Percentiles rank a stretch among this genome's conserved stretches.
Conservation (phyloP, 2,797 vertebrate species). For the Ispidina lecontei region DNA sequence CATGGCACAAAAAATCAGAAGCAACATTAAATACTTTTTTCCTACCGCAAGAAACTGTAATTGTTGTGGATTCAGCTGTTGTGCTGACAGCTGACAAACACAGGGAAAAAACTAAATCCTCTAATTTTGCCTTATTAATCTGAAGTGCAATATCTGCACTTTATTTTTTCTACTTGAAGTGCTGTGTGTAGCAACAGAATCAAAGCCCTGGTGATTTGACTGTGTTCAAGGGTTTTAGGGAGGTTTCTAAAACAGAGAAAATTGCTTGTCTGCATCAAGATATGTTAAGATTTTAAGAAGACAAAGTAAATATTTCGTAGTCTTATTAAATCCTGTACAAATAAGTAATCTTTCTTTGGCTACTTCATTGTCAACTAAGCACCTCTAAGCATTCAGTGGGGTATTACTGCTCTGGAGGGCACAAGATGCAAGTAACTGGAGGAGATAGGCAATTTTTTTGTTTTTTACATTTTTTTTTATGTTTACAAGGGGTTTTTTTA, state of each 20-base stretch:
- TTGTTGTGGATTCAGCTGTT: background rate
- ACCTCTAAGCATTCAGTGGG: background rate
- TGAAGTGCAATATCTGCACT: background rate
- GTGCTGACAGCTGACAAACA: background rate
- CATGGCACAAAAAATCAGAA: background rate
- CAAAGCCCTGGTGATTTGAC: background rate
- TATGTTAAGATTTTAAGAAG: conserved; percentile 1
- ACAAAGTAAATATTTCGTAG: background rate
- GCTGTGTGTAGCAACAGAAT: background rate
- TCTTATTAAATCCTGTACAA: conserved; percentile 9
- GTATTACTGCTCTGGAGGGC: background rate
- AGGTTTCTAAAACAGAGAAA: background rate
- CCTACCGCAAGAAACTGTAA: background rate
- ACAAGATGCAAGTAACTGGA: background rate
- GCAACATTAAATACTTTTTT: background rate
- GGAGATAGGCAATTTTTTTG: background rate
- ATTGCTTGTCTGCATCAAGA: background rate
- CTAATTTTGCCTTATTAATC: background rate
- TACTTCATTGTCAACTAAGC: conserved; percentile 2
- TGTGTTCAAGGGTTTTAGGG: background rate
- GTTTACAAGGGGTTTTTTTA: too few relatives aligned
- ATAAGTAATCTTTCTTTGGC: conserved; percentile 12
- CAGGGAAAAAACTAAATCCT: background rate
- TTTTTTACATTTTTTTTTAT: too few relatives aligned
- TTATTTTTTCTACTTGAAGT: background rate